Evolutionary conservation across 2,797 vertebrate genomes (phyloP), one percentile per base, ranked within the genome.

Genomic region (Rachycentron canadum): DNA sequence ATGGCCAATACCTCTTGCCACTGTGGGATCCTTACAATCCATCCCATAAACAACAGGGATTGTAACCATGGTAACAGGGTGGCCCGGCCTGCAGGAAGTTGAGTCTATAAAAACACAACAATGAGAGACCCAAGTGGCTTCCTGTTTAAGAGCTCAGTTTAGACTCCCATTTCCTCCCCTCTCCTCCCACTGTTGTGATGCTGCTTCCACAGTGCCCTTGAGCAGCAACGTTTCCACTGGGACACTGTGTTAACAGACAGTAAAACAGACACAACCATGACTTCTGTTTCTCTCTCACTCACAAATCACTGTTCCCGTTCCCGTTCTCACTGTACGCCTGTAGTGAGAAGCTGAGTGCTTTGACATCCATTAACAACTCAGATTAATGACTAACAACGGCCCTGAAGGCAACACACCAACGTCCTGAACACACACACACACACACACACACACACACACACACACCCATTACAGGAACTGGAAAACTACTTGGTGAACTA

Each of bases 121-220:
- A 92, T 92, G 86, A 91, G 83, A 92, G 89, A 90, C 86, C 81
- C 72, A 85, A 86, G 89, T 85, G 87, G 90, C 92, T 96, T 95
- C 95, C 95, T 95, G 94, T 95, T 93, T 90, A 70, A 91, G 91
- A 86, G 92, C 92, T 89, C 87, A 93, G 91, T 94, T 94, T 93
- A 93, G 92, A 91, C 86, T 92, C 78, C 69, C 84, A 87, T 92
- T 93, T 94, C 93, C 92, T 93, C 84, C 84, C 74, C 60, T 66
- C 47, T 67, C 58, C 72, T 78, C 79, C 81, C 81, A 55, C 47
- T 40, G 83, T 69, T 81, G 73, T 80, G 78, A 83, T 6, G 45
- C 61, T 71, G 68, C 86, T 87, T 89, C 86, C 78, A 7, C 64
- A 85, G 89, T 88, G 88, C 90, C 82, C 77, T 82, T 82, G 84